Conservation (phyloP, 1,140 invertebrate genomes). For the Cherax destructor region DNA sequence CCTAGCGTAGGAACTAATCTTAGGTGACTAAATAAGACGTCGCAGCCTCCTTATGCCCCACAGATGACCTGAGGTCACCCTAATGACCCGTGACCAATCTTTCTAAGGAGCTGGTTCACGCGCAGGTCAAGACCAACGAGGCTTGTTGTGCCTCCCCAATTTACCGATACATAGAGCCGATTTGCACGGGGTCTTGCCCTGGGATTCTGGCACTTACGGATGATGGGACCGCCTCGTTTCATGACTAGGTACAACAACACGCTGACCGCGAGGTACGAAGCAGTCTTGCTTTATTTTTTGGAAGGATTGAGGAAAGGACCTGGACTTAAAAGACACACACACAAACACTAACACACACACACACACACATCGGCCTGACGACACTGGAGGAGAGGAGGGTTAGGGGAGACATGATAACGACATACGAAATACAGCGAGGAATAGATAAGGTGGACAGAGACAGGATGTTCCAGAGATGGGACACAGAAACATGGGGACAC, state of each 20-base stretch:
- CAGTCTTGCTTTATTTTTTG: too few relatives aligned
- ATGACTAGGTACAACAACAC: background rate
- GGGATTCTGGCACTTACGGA: background rate
- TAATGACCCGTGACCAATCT: constrained; percentile 62
- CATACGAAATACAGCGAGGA: too few relatives aligned
- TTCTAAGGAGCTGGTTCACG: constrained; percentile 28
- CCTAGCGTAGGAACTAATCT: constrained; percentile 16
- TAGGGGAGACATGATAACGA: too few relatives aligned
- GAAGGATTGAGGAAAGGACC: too few relatives aligned
- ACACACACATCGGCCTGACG: too few relatives aligned
- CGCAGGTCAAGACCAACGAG: constrained; percentile 3
- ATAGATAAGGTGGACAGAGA: too few relatives aligned
- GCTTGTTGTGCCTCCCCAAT: background rate
- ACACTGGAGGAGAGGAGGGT: too few relatives aligned
- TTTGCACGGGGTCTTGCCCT: background rate
- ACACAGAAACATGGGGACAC: too few relatives aligned
- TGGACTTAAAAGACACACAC: too few relatives aligned
- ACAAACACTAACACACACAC: too few relatives aligned
- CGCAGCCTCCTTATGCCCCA: constrained; percentile 22
- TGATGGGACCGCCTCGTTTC: background rate
- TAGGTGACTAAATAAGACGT: constrained; percentile 62
- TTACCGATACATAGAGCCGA: background rate
- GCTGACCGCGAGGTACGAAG: background rate
- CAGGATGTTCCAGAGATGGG: too few relatives aligned
- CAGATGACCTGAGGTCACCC: constrained; percentile 58